Percentiles rank a stretch among this genome's conserved stretches.
These are phyloP conservation scores for Eupithecia vulgata DNA, from an alignment of 2,888 invertebrate species.

Conservation along the genomic window DNA sequence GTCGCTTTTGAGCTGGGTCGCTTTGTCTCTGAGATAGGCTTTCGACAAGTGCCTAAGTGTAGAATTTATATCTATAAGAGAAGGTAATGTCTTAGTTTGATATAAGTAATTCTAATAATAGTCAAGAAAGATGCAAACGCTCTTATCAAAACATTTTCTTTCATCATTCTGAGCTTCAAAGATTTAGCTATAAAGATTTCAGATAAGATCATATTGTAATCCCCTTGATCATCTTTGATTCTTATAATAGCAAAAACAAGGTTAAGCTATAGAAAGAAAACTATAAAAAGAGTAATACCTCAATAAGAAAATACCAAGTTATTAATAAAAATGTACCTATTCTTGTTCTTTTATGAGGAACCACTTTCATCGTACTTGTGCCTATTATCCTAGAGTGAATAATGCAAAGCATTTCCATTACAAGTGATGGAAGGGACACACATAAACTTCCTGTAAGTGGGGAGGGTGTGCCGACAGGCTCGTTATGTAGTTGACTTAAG, in stretches of 20 bases:
- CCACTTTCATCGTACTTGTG: conserved; percentile 12
- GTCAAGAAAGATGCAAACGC: neutral
- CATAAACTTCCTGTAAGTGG: conserved; percentile 53
- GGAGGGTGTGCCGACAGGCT: conserved; percentile 37
- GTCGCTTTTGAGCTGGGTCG: conserved; percentile 54
- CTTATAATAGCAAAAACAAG: neutral
- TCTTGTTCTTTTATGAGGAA: conserved; percentile 11
- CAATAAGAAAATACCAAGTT: conserved; percentile 1
- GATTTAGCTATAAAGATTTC: neutral
- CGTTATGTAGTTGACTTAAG: conserved; percentile 11
- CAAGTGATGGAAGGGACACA: conserved; percentile 59
- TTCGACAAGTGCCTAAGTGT: conserved; percentile 12
- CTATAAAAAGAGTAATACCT: neutral
- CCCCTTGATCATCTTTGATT: neutral
- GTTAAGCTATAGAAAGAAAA: neutral
- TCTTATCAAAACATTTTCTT: neutral
- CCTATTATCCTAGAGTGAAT: conserved; percentile 24
- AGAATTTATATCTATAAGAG: conserved; percentile 6
- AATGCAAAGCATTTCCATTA: conserved; percentile 58
- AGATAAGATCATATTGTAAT: neutral
- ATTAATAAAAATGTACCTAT: neutral
- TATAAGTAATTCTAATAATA: neutral
- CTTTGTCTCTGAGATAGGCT: conserved; percentile 43
- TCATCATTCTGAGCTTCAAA: neutral
- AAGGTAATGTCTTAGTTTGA: neutral